Conservation (phyloP, 2,888 invertebrate species). For the Lissocephala sabroskyi region DNA sequence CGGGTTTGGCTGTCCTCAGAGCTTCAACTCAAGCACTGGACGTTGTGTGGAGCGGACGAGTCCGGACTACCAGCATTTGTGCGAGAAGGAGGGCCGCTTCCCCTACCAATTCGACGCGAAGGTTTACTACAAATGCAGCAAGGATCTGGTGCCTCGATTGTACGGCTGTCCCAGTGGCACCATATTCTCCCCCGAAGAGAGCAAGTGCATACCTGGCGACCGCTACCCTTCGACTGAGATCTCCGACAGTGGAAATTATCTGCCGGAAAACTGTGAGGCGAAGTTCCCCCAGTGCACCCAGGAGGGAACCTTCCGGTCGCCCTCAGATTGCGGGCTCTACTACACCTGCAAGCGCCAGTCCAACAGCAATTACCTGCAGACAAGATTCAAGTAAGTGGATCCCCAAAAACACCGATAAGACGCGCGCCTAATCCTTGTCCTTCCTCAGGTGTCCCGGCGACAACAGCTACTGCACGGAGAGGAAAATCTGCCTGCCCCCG, state of each 20-base stretch:
- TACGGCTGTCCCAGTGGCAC: conserved; percentile 64
- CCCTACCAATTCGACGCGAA: conserved; percentile 66
- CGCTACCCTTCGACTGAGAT: conserved; percentile 66
- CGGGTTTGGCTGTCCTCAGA: too few relatives aligned
- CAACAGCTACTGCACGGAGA: conserved; percentile 45
- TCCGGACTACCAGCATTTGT: conserved; percentile 45
- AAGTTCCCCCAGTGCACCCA: conserved; percentile 69
- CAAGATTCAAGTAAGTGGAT: conserved; percentile 65
- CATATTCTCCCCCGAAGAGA: conserved; percentile 56
- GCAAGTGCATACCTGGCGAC: conserved; percentile 60
- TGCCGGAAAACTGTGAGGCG: conserved; percentile 54
- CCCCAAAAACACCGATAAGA: too few relatives aligned
- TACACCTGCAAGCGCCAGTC: conserved; percentile 70
- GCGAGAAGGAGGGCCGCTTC: conserved; percentile 67
- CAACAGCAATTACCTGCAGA: conserved; percentile 68
- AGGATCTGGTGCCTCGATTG: conserved; percentile 52
- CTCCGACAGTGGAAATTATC: conserved; percentile 48
- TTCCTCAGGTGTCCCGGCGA: conserved; percentile 53
- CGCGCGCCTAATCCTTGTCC: background rate
- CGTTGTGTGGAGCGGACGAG: conserved; percentile 53
- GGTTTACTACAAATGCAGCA: conserved; percentile 68
- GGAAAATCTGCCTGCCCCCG: conserved; percentile 46
- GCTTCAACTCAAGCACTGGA: conserved; percentile 50
- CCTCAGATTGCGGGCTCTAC: conserved; percentile 70
- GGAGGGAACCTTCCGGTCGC: conserved; percentile 68